Evolutionary conservation across 23 tunicate genomes (phyloP), one percentile per base, ranked within the genome.

Genomic region (Clavelina lepadiformis): DNA sequence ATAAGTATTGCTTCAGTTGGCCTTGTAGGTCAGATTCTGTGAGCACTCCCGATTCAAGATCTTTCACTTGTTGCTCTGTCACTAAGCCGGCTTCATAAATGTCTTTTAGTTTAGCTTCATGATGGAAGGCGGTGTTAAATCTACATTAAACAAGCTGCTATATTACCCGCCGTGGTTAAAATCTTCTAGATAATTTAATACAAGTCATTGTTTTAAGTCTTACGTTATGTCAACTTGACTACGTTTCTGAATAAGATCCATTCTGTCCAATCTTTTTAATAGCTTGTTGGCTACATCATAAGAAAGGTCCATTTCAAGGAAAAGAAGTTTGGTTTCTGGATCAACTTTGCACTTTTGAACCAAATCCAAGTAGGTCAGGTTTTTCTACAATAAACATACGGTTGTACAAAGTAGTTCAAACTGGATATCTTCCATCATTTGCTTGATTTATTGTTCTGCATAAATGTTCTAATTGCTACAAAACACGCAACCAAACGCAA

Each of bases 1-100:
- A 91, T n/a, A 91, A 46, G 71, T 75, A 91, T 31, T 69, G 79
- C 60, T 75, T 71, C 25, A 91, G 76, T 46, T 91, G 98, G 5
- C 56, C 65, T 19, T 74, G 69, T 7, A 91, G 45, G 51, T 91
- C 91, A 21, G 72, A 60, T 47, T 82, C 83, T 28, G 70, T 55
- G 13, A 91, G 36, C 15, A 60, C 65, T 8, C 98, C 98, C 22
- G 38, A 47, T 34, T 81, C 83, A 44, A 91, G 64, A 25, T 77
- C 78, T 11, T 45, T 37, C 1, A 76, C 78, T 58, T 91, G 98
- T 31, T 70, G 72, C 56, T 81, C 82, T 4, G 98, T 91, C 18
- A 91, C 74, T 29, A 91, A 55, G 1, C 98, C 98, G 33, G 98
- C 89, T 13, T 80, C 88, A 24, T 47, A 88, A 5, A 88, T 80